A percentile compares a stretch with the other conserved stretches of the same genome.
Conservation (phyloP, 1,140 invertebrate species). For the Conus ventricosus region DNA sequence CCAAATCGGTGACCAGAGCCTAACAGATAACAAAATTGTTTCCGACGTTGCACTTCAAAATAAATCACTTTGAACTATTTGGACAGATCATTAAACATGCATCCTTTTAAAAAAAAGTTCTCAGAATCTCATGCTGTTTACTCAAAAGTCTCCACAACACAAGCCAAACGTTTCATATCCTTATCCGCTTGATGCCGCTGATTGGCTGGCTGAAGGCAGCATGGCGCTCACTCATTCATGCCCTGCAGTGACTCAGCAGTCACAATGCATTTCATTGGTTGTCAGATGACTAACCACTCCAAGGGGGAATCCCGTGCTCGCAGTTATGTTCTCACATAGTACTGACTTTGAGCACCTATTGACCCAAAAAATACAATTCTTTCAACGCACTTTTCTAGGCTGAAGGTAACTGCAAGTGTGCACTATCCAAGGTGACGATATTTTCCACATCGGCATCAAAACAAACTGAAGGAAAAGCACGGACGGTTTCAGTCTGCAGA, state of each 20-base stretch:
- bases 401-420: background rate
- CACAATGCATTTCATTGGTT: conserved; percentile 22
- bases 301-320: conserved; percentile 30
- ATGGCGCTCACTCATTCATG: conserved; percentile 34
- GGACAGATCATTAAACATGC: background rate
- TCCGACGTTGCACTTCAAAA: background rate
- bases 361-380: background rate
- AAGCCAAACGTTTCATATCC: conserved; percentile 16
- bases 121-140: conserved; percentile 34
- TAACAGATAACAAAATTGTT: background rate
- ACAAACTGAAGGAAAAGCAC: background rate
- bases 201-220: conserved; percentile 21
- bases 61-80: background rate
- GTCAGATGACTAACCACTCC: conserved; percentile 37
- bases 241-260: conserved; percentile 35
- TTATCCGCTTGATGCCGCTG: conserved; percentile 21
- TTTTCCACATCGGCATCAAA: background rate
- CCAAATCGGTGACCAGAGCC: background rate
- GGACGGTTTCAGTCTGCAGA: background rate
- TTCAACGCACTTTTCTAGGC: background rate
- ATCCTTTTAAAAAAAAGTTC: background rate
- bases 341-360: background rate
- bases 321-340: background rate
- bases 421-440: background rate
- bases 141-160: conserved; percentile 38